These are phyloP conservation scores for Chloebia gouldiae DNA, from an alignment of 2,113 vertebrate species.

Conservation along the genomic window DNA sequence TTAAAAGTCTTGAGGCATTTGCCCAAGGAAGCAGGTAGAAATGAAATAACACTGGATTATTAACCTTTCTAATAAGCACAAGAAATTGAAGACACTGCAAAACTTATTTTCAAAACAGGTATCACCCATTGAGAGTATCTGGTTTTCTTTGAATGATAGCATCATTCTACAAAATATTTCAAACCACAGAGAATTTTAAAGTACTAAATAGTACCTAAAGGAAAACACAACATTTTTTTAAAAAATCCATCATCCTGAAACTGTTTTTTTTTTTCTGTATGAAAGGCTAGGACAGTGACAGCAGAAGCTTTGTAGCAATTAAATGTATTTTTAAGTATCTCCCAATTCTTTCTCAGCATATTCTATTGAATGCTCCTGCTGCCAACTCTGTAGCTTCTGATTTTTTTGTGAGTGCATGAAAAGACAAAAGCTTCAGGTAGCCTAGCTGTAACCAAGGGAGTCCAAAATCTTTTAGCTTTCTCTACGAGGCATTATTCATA, in stretches of 20 bases:
- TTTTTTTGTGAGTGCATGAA: neutral
- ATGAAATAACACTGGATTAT: neutral
- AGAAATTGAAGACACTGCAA: neutral
- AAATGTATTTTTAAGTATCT: neutral
- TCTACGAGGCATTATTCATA: neutral
- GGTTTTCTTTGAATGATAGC: neutral
- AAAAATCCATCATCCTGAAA: neutral
- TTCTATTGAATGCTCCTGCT: neutral
- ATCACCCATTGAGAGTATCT: neutral
- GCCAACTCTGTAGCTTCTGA: neutral
- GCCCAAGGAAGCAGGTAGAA: neutral
- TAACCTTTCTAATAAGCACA: neutral
- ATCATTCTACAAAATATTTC: neutral
- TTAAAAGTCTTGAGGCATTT: neutral
- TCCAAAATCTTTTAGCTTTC: neutral
- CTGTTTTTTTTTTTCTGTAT: neutral
- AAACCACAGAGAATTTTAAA: neutral
- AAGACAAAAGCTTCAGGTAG: neutral
- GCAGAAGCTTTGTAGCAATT: neutral
- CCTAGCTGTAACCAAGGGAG: neutral
- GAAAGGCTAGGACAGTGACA: neutral
- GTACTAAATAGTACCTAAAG: neutral
- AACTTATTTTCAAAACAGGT: neutral
- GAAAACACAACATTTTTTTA: neutral
- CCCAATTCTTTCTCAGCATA: neutral